phyloP scores from a whole-genome alignment of 2,888 invertebrate species.

The Drosophila tanythrix region DNA sequence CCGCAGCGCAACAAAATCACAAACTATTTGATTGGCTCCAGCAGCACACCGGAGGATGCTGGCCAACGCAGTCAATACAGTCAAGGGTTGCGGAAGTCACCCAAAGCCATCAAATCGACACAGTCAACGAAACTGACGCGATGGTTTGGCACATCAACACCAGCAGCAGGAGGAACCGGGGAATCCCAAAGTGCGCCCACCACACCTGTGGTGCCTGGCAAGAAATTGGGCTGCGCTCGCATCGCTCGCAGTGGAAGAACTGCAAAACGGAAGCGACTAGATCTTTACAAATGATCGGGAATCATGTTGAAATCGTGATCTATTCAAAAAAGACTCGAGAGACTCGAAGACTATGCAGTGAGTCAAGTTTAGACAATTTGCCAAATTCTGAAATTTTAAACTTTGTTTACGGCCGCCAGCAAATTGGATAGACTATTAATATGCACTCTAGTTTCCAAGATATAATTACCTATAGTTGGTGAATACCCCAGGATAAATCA shows the following conservation, averaged over 20 bases:
- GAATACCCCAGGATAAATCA: background rate
- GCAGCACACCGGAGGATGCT: slow-evolving; percentile 47
- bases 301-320: slow-evolving; percentile 31
- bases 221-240: slow-evolving; percentile 47
- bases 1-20: slow-evolving; percentile 81
- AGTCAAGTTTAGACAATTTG: slow-evolving; percentile 31
- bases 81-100: slow-evolving; percentile 74
- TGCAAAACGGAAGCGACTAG: slow-evolving; percentile 62
- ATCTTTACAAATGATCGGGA: slow-evolving; percentile 56
- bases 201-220: slow-evolving; percentile 54
- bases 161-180: slow-evolving; percentile 22
- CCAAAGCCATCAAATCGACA: slow-evolving; percentile 70
- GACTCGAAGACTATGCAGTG: slow-evolving; percentile 57
- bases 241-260: slow-evolving; percentile 48
- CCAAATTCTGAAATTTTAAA: slow-evolving; percentile 18
- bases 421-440: background rate
- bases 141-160: slow-evolving; percentile 71
- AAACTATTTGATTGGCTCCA: slow-evolving; percentile 80
- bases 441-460: background rate
- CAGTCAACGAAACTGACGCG: slow-evolving; percentile 83
- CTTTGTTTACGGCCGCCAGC: background rate
- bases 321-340: slow-evolving; percentile 59
- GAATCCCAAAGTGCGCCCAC: slow-evolving; percentile 60
- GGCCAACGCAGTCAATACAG: slow-evolving; percentile 33
- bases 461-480: background rate